phyloP scores from a whole-genome alignment of 2,113 vertebrate species.

The Thamnophis sirtalis region DNA sequence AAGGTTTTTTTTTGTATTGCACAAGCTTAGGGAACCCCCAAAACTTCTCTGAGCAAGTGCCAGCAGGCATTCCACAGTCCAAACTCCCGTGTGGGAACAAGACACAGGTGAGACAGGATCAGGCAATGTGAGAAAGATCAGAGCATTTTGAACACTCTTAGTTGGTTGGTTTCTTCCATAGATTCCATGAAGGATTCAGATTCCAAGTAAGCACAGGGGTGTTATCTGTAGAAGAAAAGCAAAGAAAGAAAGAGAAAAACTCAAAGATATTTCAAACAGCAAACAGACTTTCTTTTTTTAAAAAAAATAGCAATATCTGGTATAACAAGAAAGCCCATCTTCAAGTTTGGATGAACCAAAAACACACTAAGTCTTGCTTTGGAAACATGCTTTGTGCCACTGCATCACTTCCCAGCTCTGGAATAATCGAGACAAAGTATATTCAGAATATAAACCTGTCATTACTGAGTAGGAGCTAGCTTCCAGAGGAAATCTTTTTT shows the following conservation, averaged over 20 bases:
- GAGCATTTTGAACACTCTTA: constrained; percentile 54
- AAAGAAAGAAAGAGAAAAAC: constrained; percentile 68
- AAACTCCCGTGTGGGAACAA: constrained; percentile 59
- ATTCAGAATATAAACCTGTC: too few species aligned
- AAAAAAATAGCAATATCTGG: neutral
- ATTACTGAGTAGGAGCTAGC: neutral
- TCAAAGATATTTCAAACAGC: constrained; percentile 50
- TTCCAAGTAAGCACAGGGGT: constrained; percentile 55
- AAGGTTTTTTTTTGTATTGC: constrained; percentile 70
- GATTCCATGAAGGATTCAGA: constrained; percentile 69
- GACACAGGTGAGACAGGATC: constrained; percentile 52
- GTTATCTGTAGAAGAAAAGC: constrained; percentile 70
- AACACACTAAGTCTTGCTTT: neutral
- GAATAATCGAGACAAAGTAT: neutral
- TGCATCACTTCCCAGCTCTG: neutral
- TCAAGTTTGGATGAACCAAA: neutral
- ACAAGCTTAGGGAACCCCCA: constrained; percentile 68
- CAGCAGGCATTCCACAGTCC: constrained; percentile 56
- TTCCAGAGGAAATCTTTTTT: neutral
- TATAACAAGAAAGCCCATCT: neutral
- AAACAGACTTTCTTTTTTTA: neutral
- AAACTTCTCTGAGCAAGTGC: constrained; percentile 62
- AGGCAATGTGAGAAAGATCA: constrained; percentile 59
- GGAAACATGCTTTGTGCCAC: neutral
- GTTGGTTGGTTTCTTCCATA: constrained; percentile 63